A percentile compares a stretch with the other conserved stretches of the same genome.
Evolutionary conservation across 2,888 invertebrate genomes (phyloP).

Genomic region (Aphodius granarius): DNA sequence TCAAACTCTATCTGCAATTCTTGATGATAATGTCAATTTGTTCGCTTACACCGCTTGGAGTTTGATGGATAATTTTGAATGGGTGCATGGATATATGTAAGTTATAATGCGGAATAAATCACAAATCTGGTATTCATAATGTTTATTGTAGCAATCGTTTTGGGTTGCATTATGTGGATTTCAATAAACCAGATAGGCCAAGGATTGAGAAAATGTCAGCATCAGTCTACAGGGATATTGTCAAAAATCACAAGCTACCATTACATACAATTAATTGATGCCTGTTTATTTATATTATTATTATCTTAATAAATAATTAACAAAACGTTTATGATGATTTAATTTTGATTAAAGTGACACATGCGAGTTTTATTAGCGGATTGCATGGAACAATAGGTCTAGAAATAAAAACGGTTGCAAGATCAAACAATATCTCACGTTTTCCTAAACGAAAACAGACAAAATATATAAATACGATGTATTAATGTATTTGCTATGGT

Average conservation of each 20-base stretch:
- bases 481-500: too few species aligned
- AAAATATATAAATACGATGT: too few species aligned
- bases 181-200: slow-evolving; percentile 57
- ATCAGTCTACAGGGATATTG: slow-evolving; percentile 56
- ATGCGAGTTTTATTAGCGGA: too few species aligned
- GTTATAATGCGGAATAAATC: slow-evolving; percentile 36
- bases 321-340: too few species aligned
- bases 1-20: slow-evolving; percentile 53
- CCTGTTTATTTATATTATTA: background rate
- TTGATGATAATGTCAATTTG: slow-evolving; percentile 59
- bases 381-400: too few species aligned
- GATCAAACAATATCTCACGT: too few species aligned
- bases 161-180: slow-evolving; percentile 69
- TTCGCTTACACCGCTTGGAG: slow-evolving; percentile 74
- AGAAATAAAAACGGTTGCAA: too few species aligned
- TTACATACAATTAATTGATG: background rate
- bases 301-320: background rate
- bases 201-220: slow-evolving; percentile 66
- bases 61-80: slow-evolving; percentile 77
- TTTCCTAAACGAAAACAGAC: too few species aligned
- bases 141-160: slow-evolving; percentile 46
- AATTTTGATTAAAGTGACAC: too few species aligned
- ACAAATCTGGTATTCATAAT: background rate
- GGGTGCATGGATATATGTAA: slow-evolving; percentile 71
- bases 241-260: slow-evolving; percentile 42